A percentile compares a stretch with the other conserved stretches of the same genome.
Evolutionary conservation across 2,797 vertebrate genomes (phyloP).

Genomic region (Melopsittacus undulatus): DNA sequence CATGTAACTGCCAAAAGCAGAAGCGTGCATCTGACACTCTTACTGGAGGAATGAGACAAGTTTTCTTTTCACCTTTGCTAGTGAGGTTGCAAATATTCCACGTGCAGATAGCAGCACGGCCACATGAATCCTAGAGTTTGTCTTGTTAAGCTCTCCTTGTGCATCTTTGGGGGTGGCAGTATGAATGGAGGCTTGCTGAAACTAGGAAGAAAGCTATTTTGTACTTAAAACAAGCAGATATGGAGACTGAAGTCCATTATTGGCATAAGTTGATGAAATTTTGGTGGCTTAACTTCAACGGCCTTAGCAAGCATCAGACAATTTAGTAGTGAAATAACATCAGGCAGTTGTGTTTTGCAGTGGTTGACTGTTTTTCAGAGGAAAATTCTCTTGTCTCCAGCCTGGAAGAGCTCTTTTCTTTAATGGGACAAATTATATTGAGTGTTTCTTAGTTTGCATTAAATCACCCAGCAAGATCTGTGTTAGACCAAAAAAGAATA

Average conservation of each 20-base stretch:
- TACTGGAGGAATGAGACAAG: not conserved
- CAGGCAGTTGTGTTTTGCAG: not conserved
- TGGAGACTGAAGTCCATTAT: not conserved
- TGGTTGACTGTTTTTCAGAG: not conserved
- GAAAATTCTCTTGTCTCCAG: not conserved
- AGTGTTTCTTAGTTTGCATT: not conserved
- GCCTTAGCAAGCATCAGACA: not conserved
- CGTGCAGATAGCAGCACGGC: not conserved
- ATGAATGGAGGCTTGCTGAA: not conserved
- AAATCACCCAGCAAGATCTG: not conserved
- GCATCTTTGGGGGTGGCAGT: not conserved
- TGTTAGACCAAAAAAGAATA: not conserved
- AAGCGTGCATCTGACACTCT: fast-evolving
- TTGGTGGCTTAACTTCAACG: not conserved
- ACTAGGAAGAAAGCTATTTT: not conserved
- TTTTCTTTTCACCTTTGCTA: not conserved
- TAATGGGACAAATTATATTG: not conserved
- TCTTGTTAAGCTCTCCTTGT: not conserved
- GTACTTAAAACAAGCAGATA: not conserved
- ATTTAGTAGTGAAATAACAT: not conserved
- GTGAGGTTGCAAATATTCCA: not conserved
- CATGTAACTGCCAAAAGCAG: not conserved
- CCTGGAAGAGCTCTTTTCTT: not conserved
- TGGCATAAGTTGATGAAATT: not conserved
- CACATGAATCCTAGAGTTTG: not conserved